Evolutionary conservation across 2,113 vertebrate genomes (phyloP).

Genomic region (Nibea coibor): DNA sequence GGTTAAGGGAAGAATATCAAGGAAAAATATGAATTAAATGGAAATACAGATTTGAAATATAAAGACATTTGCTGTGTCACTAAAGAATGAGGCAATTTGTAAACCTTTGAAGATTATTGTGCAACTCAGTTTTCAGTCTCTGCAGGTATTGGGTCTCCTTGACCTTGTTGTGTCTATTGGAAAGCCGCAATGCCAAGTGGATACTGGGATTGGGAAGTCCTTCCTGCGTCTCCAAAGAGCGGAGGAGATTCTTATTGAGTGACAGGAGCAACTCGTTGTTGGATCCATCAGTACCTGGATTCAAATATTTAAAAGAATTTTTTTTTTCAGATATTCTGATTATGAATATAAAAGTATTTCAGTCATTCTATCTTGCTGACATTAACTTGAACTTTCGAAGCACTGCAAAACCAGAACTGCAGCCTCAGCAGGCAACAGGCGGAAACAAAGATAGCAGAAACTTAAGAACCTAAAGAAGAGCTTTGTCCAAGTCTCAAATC

Average conservation of each 20-base stretch:
- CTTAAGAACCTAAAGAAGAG: neutral
- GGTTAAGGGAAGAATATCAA: neutral
- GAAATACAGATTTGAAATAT: constrained; percentile 2
- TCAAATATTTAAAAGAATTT: constrained; percentile 26
- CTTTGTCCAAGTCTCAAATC: neutral
- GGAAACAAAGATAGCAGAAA: constrained; percentile 17
- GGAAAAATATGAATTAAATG: neutral
- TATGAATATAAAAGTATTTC: constrained; percentile 4
- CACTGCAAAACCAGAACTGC: constrained; percentile 58
- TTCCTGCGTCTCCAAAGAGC: constrained; percentile 62
- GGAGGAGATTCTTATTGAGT: constrained; percentile 85
- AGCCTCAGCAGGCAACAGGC: constrained; percentile 56
- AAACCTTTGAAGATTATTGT: constrained; percentile 82
- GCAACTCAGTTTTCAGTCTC: constrained; percentile 81
- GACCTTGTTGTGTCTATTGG: constrained; percentile 78
- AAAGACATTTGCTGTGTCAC: neutral
- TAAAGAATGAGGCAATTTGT: neutral
- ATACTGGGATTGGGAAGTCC: constrained; percentile 88
- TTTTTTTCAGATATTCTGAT: neutral
- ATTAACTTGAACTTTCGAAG: constrained; percentile 20
- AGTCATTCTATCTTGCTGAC: constrained; percentile 27
- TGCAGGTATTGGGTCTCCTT: constrained; percentile 84
- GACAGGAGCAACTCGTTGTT: constrained; percentile 74
- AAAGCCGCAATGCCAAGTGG: constrained; percentile 91
- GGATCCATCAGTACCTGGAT: constrained; percentile 66